Evolutionary conservation across 2,888 invertebrate species (phyloP).

Genomic region (Microdon myrmicae): DNA sequence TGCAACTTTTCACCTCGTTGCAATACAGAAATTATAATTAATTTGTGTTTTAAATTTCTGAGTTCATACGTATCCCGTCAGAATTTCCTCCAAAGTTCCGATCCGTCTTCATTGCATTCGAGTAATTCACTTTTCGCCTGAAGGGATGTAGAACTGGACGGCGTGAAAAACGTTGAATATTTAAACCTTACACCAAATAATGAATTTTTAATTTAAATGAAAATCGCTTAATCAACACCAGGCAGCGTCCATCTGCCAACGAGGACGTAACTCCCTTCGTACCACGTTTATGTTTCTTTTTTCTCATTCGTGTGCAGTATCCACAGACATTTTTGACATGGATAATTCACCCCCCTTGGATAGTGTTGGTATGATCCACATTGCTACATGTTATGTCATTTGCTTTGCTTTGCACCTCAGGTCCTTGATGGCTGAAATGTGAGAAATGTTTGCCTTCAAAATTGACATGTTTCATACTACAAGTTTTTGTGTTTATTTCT

Average conservation of each 20-base stretch:
- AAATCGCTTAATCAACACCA: conserved; percentile 52
- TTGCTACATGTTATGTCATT: conserved; percentile 26
- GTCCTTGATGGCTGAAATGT: neutral
- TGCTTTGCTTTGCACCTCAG: conserved; percentile 7
- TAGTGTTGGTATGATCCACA: conserved; percentile 45
- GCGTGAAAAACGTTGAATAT: conserved; percentile 50
- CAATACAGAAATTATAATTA: conserved; percentile 41
- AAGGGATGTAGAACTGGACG: conserved; percentile 7
- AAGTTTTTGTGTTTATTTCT: conserved; percentile 19
- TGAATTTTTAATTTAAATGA: conserved; percentile 53
- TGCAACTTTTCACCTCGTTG: neutral
- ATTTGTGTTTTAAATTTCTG: conserved; percentile 35
- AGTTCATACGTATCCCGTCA: neutral
- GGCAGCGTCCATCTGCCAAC: neutral
- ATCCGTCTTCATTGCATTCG: too few species aligned
- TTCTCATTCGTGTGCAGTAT: too few species aligned
- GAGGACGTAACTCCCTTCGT: too few species aligned
- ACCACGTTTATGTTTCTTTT: too few species aligned
- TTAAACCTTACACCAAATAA: conserved; percentile 51
- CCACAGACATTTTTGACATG: conserved; percentile 50
- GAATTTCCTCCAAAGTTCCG: conserved; percentile 1
- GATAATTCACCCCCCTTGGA: conserved; percentile 43
- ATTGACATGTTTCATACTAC: conserved; percentile 41
- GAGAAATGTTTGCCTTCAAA: conserved; percentile 39
- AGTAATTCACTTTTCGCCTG: conserved; percentile 26